Percentiles rank a stretch among this genome's conserved stretches.
phyloP scores from a whole-genome alignment of 2,888 invertebrate species.

The Odontothrips loti region DNA sequence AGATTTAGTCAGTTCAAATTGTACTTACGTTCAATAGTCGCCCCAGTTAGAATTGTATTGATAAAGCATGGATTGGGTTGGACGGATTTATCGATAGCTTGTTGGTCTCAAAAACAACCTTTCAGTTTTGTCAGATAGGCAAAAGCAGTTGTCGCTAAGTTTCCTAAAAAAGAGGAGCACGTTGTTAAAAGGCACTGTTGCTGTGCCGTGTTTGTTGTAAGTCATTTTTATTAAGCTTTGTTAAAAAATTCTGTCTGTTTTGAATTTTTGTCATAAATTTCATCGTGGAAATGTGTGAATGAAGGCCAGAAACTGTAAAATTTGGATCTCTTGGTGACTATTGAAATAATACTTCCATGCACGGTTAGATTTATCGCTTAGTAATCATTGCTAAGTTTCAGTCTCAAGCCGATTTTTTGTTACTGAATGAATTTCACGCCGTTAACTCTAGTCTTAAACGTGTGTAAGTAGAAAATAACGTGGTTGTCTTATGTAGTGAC shows the following conservation, averaged over 20 bases:
- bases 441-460: conserved; percentile 26
- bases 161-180: neutral
- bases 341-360: neutral
- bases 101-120: neutral
- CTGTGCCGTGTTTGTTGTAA: conserved; percentile 18
- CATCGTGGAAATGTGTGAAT: neutral
- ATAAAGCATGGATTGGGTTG: neutral
- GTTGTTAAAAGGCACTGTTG: neutral
- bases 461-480: conserved; percentile 26
- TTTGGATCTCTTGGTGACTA: neutral
- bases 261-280: neutral
- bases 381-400: neutral
- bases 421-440: conserved; percentile 21
- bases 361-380: neutral
- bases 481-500: conserved; percentile 13
- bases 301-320: neutral
- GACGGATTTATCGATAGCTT: neutral
- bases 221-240: conserved; percentile 21
- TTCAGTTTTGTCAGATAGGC: neutral
- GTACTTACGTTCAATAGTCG: neutral
- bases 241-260: conserved; percentile 2
- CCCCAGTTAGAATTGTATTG: neutral
- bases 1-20: neutral
- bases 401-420: conserved; percentile 1
- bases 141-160: neutral